Evolutionary conservation across 2,888 invertebrate species (phyloP).

Genomic region (Philopedon plagiatum): DNA sequence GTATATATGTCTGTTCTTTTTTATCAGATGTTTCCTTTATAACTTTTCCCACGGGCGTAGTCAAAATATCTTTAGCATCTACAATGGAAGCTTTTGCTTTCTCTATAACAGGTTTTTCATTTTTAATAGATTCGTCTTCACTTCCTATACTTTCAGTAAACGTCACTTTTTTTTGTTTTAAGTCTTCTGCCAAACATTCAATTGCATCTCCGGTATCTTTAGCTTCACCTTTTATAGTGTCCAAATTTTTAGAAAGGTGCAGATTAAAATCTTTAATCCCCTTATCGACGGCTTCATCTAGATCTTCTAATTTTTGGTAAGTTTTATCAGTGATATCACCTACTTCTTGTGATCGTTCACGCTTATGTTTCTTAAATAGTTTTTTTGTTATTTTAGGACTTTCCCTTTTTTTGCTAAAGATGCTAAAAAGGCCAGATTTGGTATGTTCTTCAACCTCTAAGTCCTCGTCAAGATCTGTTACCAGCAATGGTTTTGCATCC

Average conservation of each 20-base stretch:
- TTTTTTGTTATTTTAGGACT: slow-evolving; percentile 56
- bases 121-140: slow-evolving; percentile 37
- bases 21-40: slow-evolving; percentile 5
- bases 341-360: slow-evolving; percentile 51
- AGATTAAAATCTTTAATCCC: slow-evolving; percentile 32
- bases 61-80: slow-evolving; percentile 19
- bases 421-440: slow-evolving; percentile 57
- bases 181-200: slow-evolving; percentile 19
- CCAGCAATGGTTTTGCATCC: slow-evolving; percentile 56
- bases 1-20: neutral
- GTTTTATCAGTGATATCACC: slow-evolving; percentile 53
- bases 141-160: slow-evolving; percentile 40
- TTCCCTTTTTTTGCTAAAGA: slow-evolving; percentile 56
- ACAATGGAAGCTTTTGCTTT: slow-evolving; percentile 4
- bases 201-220: slow-evolving; percentile 1
- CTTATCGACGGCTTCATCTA: slow-evolving; percentile 46
- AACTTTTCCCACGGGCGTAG: neutral
- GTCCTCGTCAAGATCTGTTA: slow-evolving; percentile 58
- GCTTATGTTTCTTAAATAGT: slow-evolving; percentile 55
- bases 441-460: slow-evolving; percentile 50
- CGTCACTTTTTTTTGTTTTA: slow-evolving; percentile 49
- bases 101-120: slow-evolving; percentile 21
- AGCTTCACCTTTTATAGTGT: neutral
- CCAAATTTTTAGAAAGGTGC: neutral
- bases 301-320: slow-evolving; percentile 53